Conservation (phyloP, 2,888 invertebrate genomes). For the Trissoscelio sp. region DNA sequence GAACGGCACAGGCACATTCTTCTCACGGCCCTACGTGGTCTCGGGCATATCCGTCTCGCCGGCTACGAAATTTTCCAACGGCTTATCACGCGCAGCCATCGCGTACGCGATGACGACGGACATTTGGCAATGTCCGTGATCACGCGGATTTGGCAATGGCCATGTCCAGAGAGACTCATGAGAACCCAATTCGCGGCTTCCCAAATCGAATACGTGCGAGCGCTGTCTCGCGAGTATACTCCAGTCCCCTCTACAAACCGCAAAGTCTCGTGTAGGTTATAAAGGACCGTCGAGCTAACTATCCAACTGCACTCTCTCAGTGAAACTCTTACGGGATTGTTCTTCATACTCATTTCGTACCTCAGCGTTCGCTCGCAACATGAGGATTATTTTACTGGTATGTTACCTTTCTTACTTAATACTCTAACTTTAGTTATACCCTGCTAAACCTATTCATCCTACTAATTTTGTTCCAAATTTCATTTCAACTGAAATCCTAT, state of each 20-base stretch:
- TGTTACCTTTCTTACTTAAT: slow-evolving; percentile 44
- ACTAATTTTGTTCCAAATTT: too few relatives aligned
- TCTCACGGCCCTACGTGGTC: slow-evolving; percentile 56
- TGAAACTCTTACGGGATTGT: slow-evolving; percentile 81
- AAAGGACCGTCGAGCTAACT: slow-evolving; percentile 81
- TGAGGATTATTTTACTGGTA: slow-evolving; percentile 82
- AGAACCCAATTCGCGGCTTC: slow-evolving; percentile 56
- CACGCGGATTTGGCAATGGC: slow-evolving; percentile 69
- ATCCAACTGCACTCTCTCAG: slow-evolving; percentile 82
- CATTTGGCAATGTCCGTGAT: slow-evolving; percentile 66
- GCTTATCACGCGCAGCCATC: slow-evolving; percentile 28
- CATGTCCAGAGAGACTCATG: slow-evolving; percentile 65
- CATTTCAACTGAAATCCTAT: too few relatives aligned
- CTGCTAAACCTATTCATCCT: too few relatives aligned
- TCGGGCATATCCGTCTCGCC: slow-evolving; percentile 40
- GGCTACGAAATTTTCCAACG: slow-evolving; percentile 33
- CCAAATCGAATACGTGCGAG: slow-evolving; percentile 36
- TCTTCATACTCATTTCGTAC: slow-evolving; percentile 71
- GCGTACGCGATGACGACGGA: slow-evolving; percentile 17
- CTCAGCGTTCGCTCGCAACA: slow-evolving; percentile 74
- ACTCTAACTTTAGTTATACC: too few relatives aligned
- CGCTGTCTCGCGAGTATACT: slow-evolving; percentile 43
- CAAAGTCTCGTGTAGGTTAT: slow-evolving; percentile 80
- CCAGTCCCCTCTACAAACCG: slow-evolving; percentile 12
- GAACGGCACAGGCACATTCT: slow-evolving; percentile 37